Conservation (phyloP, 2,888 invertebrate genomes). For the Athrips mouffetella region DNA sequence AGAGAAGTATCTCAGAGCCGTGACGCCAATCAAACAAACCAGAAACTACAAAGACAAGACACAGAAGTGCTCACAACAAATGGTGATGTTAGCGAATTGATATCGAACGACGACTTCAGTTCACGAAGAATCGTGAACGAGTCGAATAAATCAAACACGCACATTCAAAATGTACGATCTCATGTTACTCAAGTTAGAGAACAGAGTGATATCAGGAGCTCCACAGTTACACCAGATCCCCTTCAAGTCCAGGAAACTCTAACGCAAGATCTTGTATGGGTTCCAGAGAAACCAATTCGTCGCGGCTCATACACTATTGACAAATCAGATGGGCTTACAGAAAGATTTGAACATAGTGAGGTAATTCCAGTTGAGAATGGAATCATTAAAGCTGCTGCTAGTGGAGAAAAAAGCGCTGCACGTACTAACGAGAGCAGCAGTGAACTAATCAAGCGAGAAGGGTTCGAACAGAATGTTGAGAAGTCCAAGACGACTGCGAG, state of each 20-base stretch:
- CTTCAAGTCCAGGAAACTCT: conserved; percentile 59
- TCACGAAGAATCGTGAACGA: conserved; percentile 27
- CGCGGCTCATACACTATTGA: conserved; percentile 71
- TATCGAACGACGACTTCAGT: conserved; percentile 25
- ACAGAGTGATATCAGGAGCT: conserved; percentile 54
- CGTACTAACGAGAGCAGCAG: conserved; percentile 46
- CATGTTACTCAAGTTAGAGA: conserved; percentile 59
- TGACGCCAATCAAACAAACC: conserved; percentile 17
- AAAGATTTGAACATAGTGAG: conserved; percentile 57
- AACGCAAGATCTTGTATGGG: conserved; percentile 65
- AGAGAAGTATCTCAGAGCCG: not conserved
- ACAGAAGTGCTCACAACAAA: conserved; percentile 25
- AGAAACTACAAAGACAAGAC: conserved; percentile 18
- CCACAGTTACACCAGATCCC: conserved; percentile 61
- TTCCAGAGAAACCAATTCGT: conserved; percentile 58
- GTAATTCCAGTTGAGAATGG: conserved; percentile 62
- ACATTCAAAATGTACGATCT: conserved; percentile 37
- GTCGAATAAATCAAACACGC: conserved; percentile 30
- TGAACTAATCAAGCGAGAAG: conserved; percentile 51
- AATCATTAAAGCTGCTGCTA: conserved; percentile 44
- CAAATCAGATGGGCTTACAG: conserved; percentile 51
- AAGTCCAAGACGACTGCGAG: conserved; percentile 49
- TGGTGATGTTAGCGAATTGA: conserved; percentile 28
- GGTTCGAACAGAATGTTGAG: conserved; percentile 55
- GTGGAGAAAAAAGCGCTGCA: conserved; percentile 50